Evolutionary conservation across 2,888 invertebrate genomes (phyloP), one percentile per base, ranked within the genome.

Genomic region (Dryomyza anilis): DNA sequence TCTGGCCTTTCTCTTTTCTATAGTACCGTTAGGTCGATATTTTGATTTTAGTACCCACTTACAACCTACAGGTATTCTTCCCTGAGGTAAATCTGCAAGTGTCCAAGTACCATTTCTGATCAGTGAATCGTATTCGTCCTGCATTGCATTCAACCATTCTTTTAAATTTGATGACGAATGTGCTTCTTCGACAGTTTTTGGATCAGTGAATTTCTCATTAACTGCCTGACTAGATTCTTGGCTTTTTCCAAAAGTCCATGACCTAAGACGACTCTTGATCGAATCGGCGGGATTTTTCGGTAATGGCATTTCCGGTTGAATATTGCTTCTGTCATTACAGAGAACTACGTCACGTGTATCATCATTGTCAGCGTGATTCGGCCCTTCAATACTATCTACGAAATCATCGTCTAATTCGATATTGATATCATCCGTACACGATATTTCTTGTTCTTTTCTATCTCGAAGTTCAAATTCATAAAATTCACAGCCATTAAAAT

Each of bases 91-190:
- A n/a, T 43, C 19, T 19, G 2, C 33, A 10, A 53, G 6, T 56
- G 12, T 56, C 55, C 23, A 56, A 56, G 25, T 21, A 21, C 23
- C 23, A 53, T 53, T 30, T 55, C 71, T 61, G 27, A 65, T 69
- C 4, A 73, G 63, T 21, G 68, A 69, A 25, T 43, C 63, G 27
- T 71, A 71, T 55, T 76, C 74, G 50, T 69, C 64, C 39, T 72
- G 56, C 70, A 76, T 72, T 12, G 73, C 64, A n/a, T 29, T 21
- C 12, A 10, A 7, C 52, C 52, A 52, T 29, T 52, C 52, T 16
- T 27, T 19, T 12, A 8, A 1, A n/a, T 45, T 8, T 12, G 45
- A 14, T 12, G 45, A 45, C 19, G 14, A 16, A 16, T 3, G 7
- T 8, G 19, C 45, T 16, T 45, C 45, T 16, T 16, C n/a, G 14